Base-by-base conservation (phyloP, 2,888 invertebrate genomes). In the Sarcophaga variegata region DNA sequence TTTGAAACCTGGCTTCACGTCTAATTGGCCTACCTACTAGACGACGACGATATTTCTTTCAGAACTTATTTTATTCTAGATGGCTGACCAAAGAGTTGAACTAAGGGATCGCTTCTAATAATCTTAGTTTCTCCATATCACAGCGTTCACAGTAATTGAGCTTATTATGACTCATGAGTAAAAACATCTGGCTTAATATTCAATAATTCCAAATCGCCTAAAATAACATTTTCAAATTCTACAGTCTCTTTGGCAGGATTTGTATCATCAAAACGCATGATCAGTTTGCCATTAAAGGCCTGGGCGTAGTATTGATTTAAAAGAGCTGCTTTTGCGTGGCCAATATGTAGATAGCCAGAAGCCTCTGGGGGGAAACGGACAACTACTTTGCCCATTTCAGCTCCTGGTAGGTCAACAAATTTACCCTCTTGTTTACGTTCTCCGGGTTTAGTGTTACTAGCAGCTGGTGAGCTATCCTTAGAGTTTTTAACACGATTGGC, bases 301-400 rank as follows among this genome's bases (percentile, higher is more conserved):
- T 96, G 95, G 89, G 98, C 98, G 92, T 99, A 99, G 94, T 99
- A 98, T 93, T 99, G 99, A 94, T 99, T 99, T 17, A 99, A 94
- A 1, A 99, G 95, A 22, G 99, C 99, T 10, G 99, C 99, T 93
- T 99, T 99, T 0, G 99, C 99, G 94, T 99, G 99, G 0, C 99
- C 99, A 92, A 99, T 98, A 92, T 99, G 99, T 27, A 99, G 95
- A 93, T 96, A 98, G 95, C 99, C 99, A 90, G 99, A 99, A 59
- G 99, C 99, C 94, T 99, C 99, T 62, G 99, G 99, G n/a, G 99
- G 99, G 93, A 99, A 99, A 87, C 99, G 95, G 0, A 99, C 99
- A 47, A 99, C 96, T 77, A 99, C 99, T 94, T 99, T 98, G 47
- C 99, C 99, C 96, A 97, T 97, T 94, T 99, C 98, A 49, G 99